phyloP scores from a whole-genome alignment of 2,888 invertebrate species.

The Tholera decimalis region DNA sequence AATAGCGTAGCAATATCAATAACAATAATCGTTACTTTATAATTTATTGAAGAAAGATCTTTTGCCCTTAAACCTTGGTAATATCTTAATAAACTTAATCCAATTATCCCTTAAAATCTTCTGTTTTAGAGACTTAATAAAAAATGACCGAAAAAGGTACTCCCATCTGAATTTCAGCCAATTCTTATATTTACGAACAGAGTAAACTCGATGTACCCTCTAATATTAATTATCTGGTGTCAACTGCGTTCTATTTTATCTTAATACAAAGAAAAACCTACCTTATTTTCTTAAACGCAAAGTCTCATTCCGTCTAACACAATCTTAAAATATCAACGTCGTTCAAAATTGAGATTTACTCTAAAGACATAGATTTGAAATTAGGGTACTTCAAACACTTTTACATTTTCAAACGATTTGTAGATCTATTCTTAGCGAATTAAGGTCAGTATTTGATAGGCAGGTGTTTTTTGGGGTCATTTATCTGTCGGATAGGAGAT shows the following conservation, averaged over 20 bases:
- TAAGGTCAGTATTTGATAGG: constrained; percentile 55
- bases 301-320: constrained; percentile 31
- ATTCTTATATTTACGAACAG: constrained; percentile 72
- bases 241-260: constrained; percentile 74
- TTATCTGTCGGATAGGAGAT: constrained; percentile 82
- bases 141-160: constrained; percentile 61
- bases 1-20: constrained; percentile 51
- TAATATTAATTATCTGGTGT: constrained; percentile 83
- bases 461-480: constrained; percentile 66
- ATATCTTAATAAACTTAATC: constrained; percentile 78
- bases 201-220: constrained; percentile 67
- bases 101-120: constrained; percentile 72
- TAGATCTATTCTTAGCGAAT: constrained; percentile 27
- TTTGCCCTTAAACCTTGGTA: constrained; percentile 50
- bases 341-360: constrained; percentile 71
- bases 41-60: constrained; percentile 63
- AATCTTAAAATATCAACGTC: constrained; percentile 22
- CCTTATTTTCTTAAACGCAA: constrained; percentile 36
- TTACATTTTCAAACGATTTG: constrained; percentile 32
- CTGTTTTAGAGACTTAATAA: constrained; percentile 50
- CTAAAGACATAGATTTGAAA: constrained; percentile 61
- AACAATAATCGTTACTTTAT: constrained; percentile 51
- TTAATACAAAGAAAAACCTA: constrained; percentile 58
- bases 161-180: constrained; percentile 67
- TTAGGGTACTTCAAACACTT: constrained; percentile 44